A percentile compares a stretch with the other conserved stretches of the same genome.
These are phyloP conservation scores for Enhydra lutris DNA, from an alignment of 2,113 vertebrate species.

Conservation along the genomic window DNA sequence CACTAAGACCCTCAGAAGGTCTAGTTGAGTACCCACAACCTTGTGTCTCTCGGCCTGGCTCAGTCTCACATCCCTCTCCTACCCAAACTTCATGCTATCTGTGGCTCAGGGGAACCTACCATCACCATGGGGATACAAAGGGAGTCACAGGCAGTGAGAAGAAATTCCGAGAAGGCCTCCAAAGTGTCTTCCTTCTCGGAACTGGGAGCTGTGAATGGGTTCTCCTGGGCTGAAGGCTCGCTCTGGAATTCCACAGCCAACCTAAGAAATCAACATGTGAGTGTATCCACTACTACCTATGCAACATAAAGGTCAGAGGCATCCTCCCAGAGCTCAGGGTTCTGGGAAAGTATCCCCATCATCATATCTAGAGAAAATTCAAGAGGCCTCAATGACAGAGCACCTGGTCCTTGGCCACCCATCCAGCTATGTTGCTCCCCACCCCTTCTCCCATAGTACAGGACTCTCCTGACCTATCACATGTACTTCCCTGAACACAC, in stretches of 20 bases:
- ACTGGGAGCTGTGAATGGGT: slow-evolving; percentile 90
- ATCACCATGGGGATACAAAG: slow-evolving; percentile 91
- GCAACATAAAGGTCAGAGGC: not conserved
- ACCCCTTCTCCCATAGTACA: not conserved
- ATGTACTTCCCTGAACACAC: not conserved
- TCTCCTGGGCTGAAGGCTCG: slow-evolving; percentile 88
- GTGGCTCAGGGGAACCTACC: slow-evolving; percentile 75
- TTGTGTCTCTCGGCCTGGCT: not conserved
- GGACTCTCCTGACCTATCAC: not conserved
- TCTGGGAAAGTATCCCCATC: not conserved
- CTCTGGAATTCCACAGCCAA: slow-evolving; percentile 89
- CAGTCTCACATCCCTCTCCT: not conserved
- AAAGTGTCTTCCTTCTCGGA: slow-evolving; percentile 84
- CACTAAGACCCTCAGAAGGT: not conserved
- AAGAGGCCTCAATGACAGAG: not conserved
- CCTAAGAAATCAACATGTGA: slow-evolving; percentile 77
- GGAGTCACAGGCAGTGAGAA: slow-evolving; percentile 90
- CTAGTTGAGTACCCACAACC: not conserved
- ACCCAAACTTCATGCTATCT: not conserved
- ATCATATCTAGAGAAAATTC: not conserved
- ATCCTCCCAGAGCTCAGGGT: not conserved
- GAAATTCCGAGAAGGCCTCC: slow-evolving; percentile 88
- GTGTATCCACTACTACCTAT: too few species aligned
- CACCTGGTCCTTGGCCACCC: not conserved
- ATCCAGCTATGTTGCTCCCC: not conserved